Conservation (phyloP, 2,797 vertebrate genomes). For the Epinephelus coioides region DNA sequence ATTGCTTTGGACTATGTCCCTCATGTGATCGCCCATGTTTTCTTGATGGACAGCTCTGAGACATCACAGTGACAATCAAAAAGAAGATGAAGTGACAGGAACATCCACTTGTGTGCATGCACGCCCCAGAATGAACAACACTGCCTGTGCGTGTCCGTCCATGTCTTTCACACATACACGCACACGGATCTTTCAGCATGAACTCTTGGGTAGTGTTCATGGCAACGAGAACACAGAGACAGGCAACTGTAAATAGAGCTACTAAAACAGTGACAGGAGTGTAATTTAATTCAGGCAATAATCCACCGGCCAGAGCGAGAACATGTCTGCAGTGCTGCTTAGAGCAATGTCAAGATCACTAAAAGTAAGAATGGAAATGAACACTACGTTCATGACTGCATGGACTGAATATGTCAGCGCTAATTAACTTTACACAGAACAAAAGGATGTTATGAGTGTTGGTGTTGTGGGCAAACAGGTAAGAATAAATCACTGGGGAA, state of each 20-base stretch:
- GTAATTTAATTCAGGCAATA: constrained; percentile 57
- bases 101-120: constrained; percentile 50
- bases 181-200: background rate
- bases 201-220: constrained; percentile 22
- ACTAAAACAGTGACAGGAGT: constrained; percentile 38
- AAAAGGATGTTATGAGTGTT: constrained; percentile 53
- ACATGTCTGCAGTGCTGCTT: constrained; percentile 51
- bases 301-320: constrained; percentile 50
- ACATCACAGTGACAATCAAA: constrained; percentile 63
- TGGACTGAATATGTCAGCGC: constrained; percentile 72
- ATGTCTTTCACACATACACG: constrained; percentile 26
- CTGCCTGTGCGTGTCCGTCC: constrained; percentile 21
- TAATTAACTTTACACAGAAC: constrained; percentile 62
- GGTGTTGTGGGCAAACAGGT: constrained; percentile 59
- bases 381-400: constrained; percentile 50
- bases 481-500: constrained; percentile 37
- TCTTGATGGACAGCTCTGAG: constrained; percentile 67
- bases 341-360: constrained; percentile 70
- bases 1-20: constrained; percentile 33
- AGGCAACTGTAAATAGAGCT: constrained; percentile 35
- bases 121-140: constrained; percentile 43
- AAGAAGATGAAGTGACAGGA: constrained; percentile 66
- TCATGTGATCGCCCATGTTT: constrained; percentile 29
- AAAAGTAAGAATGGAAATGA: constrained; percentile 65
- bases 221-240: constrained; percentile 11